Percentiles rank a stretch among this genome's conserved stretches.
Conservation (phyloP, 2,113 vertebrate genomes). For the Neofelis nebulosa region DNA sequence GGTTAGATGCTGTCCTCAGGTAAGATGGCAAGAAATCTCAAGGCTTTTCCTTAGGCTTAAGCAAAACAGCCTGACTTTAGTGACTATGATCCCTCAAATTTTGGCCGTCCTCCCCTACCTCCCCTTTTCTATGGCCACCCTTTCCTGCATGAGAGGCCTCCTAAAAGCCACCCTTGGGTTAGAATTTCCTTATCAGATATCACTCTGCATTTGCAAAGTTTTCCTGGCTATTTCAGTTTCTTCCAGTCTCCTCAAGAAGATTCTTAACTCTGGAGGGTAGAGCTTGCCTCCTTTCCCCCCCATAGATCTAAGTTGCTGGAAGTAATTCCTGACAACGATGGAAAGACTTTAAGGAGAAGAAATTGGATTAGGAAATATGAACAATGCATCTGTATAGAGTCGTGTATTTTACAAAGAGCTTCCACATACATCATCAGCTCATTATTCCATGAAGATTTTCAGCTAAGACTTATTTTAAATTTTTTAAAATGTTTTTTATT, state of each 20-base stretch:
- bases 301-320: neutral
- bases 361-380: neutral
- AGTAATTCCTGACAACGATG: neutral
- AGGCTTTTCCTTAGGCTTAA: neutral
- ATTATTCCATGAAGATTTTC: neutral
- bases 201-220: neutral
- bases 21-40: neutral
- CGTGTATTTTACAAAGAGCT: neutral
- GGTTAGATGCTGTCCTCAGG: constrained; percentile 44
- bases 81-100: neutral
- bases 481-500: too few species aligned
- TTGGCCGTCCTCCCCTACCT: neutral
- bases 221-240: neutral
- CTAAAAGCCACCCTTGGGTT: neutral
- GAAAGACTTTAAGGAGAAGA: neutral
- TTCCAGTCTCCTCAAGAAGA: neutral
- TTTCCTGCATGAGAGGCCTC: neutral
- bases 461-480: neutral
- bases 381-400: neutral
- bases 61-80: neutral
- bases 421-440: neutral
- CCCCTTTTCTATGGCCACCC: neutral
- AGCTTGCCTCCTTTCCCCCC: neutral
- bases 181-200: neutral
- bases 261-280: neutral